Conservation (phyloP, 2,888 invertebrate species). For the Eupithecia vulgata region DNA sequence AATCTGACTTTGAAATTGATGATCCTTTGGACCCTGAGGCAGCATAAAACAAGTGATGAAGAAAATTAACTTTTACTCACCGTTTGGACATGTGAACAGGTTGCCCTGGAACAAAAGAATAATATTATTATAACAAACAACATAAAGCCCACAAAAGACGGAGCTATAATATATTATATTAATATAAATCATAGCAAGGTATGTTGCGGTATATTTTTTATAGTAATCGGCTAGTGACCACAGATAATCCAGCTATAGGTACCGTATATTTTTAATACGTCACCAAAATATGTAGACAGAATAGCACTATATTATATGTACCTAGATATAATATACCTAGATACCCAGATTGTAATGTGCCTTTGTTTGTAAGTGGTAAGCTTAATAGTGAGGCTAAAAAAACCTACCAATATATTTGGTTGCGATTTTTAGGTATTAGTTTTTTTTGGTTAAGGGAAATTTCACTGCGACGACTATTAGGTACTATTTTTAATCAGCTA, state of each 20-base stretch:
- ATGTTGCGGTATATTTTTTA: too few relatives aligned
- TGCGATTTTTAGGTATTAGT: not conserved
- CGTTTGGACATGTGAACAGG: slow-evolving; percentile 89
- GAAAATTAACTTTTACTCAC: slow-evolving; percentile 78
- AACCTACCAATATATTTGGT: not conserved
- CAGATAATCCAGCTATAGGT: too few relatives aligned
- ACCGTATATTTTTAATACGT: too few relatives aligned
- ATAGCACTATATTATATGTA: too few relatives aligned
- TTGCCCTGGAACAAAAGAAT: slow-evolving; percentile 80
- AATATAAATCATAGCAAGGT: too few relatives aligned
- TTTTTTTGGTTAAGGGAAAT: not conserved
- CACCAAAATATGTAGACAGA: too few relatives aligned
- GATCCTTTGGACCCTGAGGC: not conserved
- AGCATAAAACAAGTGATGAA: not conserved
- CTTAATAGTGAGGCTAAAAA: not conserved
- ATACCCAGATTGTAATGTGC: too few relatives aligned
- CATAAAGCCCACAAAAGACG: too few relatives aligned
- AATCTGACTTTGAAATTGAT: not conserved
- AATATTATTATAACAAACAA: not conserved
- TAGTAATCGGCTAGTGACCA: too few relatives aligned
- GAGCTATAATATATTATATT: too few relatives aligned
- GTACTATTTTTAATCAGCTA: not conserved
- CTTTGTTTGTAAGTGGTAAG: too few relatives aligned
- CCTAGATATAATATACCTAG: too few relatives aligned
- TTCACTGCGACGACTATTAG: not conserved